These are phyloP conservation scores for Deilephila elpenor DNA, from an alignment of 2,888 invertebrate species.

Conservation along the genomic window DNA sequence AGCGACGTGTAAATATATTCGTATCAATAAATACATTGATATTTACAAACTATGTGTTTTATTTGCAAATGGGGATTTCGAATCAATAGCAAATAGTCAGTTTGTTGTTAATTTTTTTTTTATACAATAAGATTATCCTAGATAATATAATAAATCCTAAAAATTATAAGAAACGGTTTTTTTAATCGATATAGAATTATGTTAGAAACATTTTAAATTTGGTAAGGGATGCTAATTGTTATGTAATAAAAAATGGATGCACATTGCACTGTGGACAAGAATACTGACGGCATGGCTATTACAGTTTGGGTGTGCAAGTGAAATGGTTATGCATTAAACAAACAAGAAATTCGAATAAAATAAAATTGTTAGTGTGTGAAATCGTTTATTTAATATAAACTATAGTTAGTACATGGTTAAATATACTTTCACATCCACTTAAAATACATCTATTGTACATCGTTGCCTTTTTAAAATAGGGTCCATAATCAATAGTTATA, in stretches of 20 bases:
- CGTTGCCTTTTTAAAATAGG: constrained; percentile 30
- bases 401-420: background rate
- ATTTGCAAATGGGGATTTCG: background rate
- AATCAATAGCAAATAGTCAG: no score
- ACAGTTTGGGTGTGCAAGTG: no score
- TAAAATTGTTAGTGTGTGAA: background rate
- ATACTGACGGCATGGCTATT: no score
- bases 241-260: no score
- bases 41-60: constrained; percentile 48
- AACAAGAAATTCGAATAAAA: background rate
- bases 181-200: no score
- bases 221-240: no score
- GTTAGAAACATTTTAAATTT: no score
- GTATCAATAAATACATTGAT: constrained; percentile 63
- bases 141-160: no score
- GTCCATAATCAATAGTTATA: background rate
- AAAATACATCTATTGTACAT: constrained; percentile 15
- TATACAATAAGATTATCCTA: background rate
- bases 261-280: no score
- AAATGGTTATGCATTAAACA: no score
- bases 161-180: no score
- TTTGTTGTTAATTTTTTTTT: background rate
- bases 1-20: constrained; percentile 59
- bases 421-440: background rate
- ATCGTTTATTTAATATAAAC: constrained; percentile 5